Evolutionary conservation across 2,113 vertebrate species (phyloP).

Genomic region (Boulengeromyrus knoepffleri): DNA sequence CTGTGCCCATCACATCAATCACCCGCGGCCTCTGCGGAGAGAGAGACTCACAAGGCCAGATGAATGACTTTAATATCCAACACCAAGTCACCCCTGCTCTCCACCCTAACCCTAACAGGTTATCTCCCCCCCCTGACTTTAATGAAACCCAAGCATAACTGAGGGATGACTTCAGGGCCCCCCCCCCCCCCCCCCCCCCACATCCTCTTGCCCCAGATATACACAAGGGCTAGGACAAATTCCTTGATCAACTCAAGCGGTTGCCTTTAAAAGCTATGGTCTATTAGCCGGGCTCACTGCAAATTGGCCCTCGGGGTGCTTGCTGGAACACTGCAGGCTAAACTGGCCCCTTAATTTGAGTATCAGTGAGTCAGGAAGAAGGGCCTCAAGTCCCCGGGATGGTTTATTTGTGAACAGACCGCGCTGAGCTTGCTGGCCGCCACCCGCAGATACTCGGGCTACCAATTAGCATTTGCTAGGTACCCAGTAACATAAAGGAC

Average conservation of each 20-base stretch:
- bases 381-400: not conserved
- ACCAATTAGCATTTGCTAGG: not conserved
- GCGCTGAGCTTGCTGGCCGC: not conserved
- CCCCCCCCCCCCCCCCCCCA: not conserved
- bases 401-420: not conserved
- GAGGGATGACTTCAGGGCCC: conserved; percentile 12
- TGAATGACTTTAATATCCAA: conserved; percentile 46
- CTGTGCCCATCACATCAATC: conserved; percentile 61
- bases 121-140: conserved; percentile 29
- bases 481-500: not conserved
- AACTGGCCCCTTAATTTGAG: not conserved
- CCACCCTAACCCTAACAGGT: conserved; percentile 46
- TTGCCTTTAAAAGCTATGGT: not conserved
- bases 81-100: conserved; percentile 35
- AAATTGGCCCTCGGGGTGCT: not conserved
- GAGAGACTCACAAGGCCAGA: conserved; percentile 24
- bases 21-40: conserved; percentile 40
- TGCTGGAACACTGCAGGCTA: not conserved
- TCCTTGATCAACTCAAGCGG: not conserved
- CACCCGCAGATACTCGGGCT: not conserved
- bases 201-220: not conserved
- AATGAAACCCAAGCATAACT: conserved; percentile 37
- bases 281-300: not conserved
- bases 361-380: not conserved
- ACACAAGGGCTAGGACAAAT: conserved; percentile 1